Evolutionary conservation across 2,113 vertebrate genomes (phyloP).

Genomic region (Xiphophorus maculatus): DNA sequence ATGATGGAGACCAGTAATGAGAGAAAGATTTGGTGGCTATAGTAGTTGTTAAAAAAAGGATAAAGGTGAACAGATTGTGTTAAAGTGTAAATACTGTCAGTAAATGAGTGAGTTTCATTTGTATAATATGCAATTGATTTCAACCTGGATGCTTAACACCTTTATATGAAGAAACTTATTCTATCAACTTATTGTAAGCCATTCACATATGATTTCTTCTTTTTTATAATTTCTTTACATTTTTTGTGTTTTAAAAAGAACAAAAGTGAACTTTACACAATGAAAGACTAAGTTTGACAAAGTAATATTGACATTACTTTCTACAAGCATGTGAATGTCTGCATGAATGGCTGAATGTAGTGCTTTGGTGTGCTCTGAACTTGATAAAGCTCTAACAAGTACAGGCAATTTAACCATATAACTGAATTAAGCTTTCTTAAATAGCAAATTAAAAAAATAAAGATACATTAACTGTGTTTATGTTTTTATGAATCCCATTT

Average conservation of each 20-base stretch:
- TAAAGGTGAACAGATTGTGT: slow-evolving; percentile 15
- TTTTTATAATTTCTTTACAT: neutral
- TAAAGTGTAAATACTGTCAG: slow-evolving; percentile 6
- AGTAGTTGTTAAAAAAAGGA: slow-evolving; percentile 15
- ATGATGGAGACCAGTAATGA: slow-evolving; percentile 48
- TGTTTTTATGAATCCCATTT: no score
- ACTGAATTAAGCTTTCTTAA: neutral
- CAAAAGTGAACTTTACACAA: neutral
- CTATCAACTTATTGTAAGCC: neutral
- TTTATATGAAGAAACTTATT: neutral
- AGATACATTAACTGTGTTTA: neutral
- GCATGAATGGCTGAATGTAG: no score
- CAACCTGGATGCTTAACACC: neutral
- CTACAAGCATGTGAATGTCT: no score
- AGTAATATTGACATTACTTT: neutral
- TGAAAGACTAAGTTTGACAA: no score
- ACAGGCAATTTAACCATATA: no score
- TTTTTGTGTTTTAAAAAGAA: neutral
- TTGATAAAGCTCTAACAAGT: no score
- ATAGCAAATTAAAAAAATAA: neutral
- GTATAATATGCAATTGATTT: neutral
- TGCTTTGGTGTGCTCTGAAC: no score
- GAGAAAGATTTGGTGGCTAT: slow-evolving; percentile 32
- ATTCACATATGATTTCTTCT: neutral
- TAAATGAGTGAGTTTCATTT: neutral